Evolutionary conservation across 2,113 vertebrate species (phyloP).

Genomic region (Anguilla rostrata): DNA sequence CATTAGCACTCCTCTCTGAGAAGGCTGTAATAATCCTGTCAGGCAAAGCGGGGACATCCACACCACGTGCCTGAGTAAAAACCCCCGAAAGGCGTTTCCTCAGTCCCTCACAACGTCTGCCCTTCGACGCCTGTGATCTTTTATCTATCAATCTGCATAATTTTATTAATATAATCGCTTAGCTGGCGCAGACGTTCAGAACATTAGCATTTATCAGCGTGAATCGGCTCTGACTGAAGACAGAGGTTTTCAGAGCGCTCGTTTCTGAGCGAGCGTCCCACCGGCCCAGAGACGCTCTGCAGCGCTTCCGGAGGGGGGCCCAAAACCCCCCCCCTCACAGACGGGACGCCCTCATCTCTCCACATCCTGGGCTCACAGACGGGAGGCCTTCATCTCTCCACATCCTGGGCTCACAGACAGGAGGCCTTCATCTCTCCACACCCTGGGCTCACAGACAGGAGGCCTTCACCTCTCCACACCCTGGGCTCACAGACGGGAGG

Average conservation of each 20-base stretch:
- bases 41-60: not conserved
- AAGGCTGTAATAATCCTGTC: not conserved
- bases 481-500: too few species aligned
- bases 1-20: not conserved
- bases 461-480: too few species aligned
- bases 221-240: not conserved
- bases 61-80: not conserved
- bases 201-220: not conserved
- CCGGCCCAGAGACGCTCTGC: not conserved
- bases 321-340: not conserved
- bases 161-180: not conserved
- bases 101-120: not conserved
- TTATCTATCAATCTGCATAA: not conserved
- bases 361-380: too few species aligned
- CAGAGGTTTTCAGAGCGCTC: too few species aligned
- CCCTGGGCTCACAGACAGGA: too few species aligned
- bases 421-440: too few species aligned
- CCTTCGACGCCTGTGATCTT: not conserved
- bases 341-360: too few species aligned
- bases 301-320: not conserved
- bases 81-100: not conserved
- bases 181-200: not conserved
- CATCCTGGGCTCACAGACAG: too few species aligned
- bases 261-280: not conserved
- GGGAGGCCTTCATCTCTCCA: too few species aligned